Evolutionary conservation across 2,113 vertebrate species (phyloP).

Genomic region (Sinosuthora webbiana): DNA sequence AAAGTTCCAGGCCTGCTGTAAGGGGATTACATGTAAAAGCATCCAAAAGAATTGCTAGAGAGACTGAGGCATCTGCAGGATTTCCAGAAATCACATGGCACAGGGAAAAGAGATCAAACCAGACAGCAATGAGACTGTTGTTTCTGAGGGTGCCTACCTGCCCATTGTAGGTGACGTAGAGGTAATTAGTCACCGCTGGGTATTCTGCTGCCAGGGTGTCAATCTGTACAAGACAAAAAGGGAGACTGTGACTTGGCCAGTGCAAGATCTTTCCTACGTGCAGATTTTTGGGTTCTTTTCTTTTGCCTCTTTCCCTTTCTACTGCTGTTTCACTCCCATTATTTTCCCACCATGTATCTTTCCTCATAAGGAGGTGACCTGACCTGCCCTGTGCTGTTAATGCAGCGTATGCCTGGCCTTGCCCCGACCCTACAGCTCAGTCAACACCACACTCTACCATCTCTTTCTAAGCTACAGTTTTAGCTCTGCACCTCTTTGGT

Average conservation of each 20-base stretch:
- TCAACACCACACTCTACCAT: not conserved
- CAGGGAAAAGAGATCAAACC: not conserved
- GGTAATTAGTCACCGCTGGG: slow-evolving; percentile 91
- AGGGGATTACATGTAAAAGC: not conserved
- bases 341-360: not conserved
- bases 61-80: not conserved
- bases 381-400: not conserved
- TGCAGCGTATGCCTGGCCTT: accelerated
- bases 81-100: not conserved
- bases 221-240: slow-evolving; percentile 76
- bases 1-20: not conserved
- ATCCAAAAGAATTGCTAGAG: not conserved
- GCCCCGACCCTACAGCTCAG: not conserved
- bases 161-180: slow-evolving; percentile 91
- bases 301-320: not conserved
- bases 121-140: not conserved
- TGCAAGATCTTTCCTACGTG: not conserved
- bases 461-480: not conserved
- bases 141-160: slow-evolving; percentile 75
- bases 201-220: slow-evolving; percentile 95
- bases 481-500: not conserved
- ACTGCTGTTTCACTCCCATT: not conserved
- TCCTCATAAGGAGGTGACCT: not conserved
- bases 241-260: not conserved
- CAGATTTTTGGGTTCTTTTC: not conserved